Evolutionary conservation across 92 coral and sea anemone genomes (phyloP), one percentile per base, ranked within the genome.

Genomic region (Galaxea fascicularis): DNA sequence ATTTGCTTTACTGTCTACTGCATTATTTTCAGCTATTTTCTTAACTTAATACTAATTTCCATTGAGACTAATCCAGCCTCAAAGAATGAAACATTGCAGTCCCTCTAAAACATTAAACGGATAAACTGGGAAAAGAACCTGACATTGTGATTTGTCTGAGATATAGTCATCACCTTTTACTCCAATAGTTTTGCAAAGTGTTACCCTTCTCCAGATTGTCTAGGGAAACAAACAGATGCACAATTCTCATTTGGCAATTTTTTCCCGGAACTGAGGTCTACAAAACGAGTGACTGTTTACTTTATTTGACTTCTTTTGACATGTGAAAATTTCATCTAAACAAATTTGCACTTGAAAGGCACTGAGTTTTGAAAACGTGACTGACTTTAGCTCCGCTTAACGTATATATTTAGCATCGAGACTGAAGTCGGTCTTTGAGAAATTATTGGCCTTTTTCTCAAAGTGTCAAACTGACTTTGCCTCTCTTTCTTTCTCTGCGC

Each of bases 231-330:
- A 56, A 57, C 51, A 52, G 20, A 53, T 28, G 45, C 20, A 20
- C 78, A 53, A 58, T 76, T 76, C 27, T 12, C 54, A 24, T 31
- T 76, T 59, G n/a, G 46, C 53, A 20, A 27, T n/a, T 58, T 60
- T 57, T 58, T 35, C 15, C 69, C 69, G 69, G 80, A 59, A 41
- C 21, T 41, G 8, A 16, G 35, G 24, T 6, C 4, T 12, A 30
- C 15, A 25, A 13, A 63, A 56, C 39, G 74, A 35, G 16, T 4
- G 8, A 64, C 0, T 78, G 73, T 64, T 78, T 78, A 64, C 44
- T 63, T 46, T 45, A 78, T 11, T 78, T 78, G 72, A 78, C 60
- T 18, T 47, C 5, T 35, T n/a, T 65, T 78, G 83, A 47, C 83
- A 78, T 26, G 35, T 10, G 13, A 11, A 49, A 64, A n/a, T 45